Evolutionary conservation across 2,888 invertebrate genomes (phyloP).

Genomic region (Acrocyrtus sp.): DNA sequence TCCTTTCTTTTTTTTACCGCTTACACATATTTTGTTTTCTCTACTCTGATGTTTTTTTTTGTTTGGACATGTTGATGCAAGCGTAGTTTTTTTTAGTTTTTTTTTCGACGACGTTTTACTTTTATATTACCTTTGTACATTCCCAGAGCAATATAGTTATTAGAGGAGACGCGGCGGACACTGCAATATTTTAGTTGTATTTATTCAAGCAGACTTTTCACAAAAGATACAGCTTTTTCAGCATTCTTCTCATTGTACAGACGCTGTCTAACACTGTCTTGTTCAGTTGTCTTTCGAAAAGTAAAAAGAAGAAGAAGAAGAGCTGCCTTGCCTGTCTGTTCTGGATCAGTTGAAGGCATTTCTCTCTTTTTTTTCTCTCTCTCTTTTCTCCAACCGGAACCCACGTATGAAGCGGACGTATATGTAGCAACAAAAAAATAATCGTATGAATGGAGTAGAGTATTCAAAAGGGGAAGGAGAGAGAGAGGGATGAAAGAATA

Average conservation of each 20-base stretch:
- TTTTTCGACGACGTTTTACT: too few species aligned
- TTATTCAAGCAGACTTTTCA: constrained; percentile 39
- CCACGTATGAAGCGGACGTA: background rate
- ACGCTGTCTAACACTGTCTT: constrained; percentile 40
- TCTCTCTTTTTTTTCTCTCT: constrained; percentile 6
- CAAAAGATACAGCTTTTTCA: constrained; percentile 45
- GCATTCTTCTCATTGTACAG: constrained; percentile 26
- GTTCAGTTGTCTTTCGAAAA: constrained; percentile 46
- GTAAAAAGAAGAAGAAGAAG: too few species aligned
- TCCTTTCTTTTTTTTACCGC: background rate
- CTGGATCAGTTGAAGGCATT: constrained; percentile 36
- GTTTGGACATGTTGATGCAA: constrained; percentile 18
- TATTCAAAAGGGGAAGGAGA: constrained; percentile 2
- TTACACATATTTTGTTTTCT: too few species aligned
- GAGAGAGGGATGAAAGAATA: background rate
- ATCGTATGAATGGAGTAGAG: background rate
- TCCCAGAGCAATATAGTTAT: background rate
- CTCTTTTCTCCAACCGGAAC: constrained; percentile 20
- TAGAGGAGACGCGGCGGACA: background rate
- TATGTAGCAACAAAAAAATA: constrained; percentile 1
- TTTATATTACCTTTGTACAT: background rate
- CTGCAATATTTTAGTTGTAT: constrained; percentile 4
- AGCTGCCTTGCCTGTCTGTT: constrained; percentile 41
- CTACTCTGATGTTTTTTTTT: too few species aligned
- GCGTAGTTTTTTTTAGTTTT: background rate